Conservation (phyloP, 2,888 invertebrate species). For the Drosophila meridiana region DNA sequence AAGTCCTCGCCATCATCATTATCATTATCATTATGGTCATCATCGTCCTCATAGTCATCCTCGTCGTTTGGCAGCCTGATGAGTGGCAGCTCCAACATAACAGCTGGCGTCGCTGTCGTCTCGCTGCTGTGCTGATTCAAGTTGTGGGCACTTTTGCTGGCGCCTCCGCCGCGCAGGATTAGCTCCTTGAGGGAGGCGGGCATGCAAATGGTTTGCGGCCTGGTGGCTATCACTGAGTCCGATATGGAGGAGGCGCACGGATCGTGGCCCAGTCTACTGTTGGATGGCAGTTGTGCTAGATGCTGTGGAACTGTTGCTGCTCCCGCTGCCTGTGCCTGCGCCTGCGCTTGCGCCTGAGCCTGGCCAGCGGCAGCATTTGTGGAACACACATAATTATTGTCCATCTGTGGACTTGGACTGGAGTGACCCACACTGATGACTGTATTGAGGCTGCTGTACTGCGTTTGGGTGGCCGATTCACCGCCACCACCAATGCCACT, state of each 20-base stretch:
- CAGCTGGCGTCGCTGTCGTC: slow-evolving; percentile 66
- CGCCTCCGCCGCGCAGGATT: slow-evolving; percentile 67
- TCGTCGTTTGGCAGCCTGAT: slow-evolving; percentile 83
- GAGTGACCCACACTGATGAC: slow-evolving; percentile 79
- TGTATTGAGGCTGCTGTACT: slow-evolving; percentile 82
- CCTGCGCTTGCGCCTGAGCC: not conserved
- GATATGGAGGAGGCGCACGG: slow-evolving; percentile 82
- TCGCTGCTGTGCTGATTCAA: slow-evolving; percentile 47
- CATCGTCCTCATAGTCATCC: slow-evolving; percentile 63
- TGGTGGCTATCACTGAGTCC: slow-evolving; percentile 76
- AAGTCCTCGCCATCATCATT: not conserved
- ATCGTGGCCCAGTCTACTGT: slow-evolving; percentile 71
- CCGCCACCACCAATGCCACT: slow-evolving; percentile 34
- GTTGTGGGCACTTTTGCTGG: slow-evolving; percentile 71
- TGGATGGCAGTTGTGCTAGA: slow-evolving; percentile 72
- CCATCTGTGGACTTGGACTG: slow-evolving; percentile 67
- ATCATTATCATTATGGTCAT: slow-evolving; percentile 21
- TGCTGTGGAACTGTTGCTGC: slow-evolving; percentile 42
- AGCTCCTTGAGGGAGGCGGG: slow-evolving; percentile 83
- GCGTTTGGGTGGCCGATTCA: slow-evolving; percentile 74
- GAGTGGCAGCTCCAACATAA: slow-evolving; percentile 85
- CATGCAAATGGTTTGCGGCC: slow-evolving; percentile 81
- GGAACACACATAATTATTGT: slow-evolving; percentile 56
- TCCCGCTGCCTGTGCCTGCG: slow-evolving; percentile 11
- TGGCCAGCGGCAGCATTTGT: slow-evolving; percentile 26